Evolutionary conservation across 2,113 vertebrate genomes (phyloP), one percentile per base, ranked within the genome.

Genomic region (Ictalurus furcatus): DNA sequence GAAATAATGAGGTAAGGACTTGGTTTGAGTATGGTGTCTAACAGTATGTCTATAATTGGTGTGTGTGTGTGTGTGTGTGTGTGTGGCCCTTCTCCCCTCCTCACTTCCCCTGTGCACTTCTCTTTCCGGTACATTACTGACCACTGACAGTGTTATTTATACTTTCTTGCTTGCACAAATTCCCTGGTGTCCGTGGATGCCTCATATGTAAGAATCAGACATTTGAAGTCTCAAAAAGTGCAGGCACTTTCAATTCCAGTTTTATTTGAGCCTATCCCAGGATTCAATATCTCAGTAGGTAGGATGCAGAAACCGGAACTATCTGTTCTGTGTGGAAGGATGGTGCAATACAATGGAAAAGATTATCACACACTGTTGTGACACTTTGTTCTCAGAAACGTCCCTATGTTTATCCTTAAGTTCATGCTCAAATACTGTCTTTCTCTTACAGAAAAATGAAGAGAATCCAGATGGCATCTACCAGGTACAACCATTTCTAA

Each of bases 381-480:
- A 81, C 76, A 84, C 59, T 71, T 56, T 58, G 9, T 76, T 76
- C 17, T 25, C 7, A 84, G 69, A 86, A 59, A 56, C 28, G 12
- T 67, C 54, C 21, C 4, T 44, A 17, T 58, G 48, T 21, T 76
- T 85, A 44, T 44, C 37, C 14, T 48, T n/a, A 59, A 52, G 6
- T 16, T 44, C 19, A 17, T 80, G n/a, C 19, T 78, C 9, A 48
- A 13, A 80, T 16, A 76, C 19, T 59, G 61, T 90, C 58, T 93
- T 89, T 92, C 30, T 44, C 2, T 90, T 88, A 88, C 34, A 87
- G 93, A 93, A 21, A 92, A 92, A 92, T 89, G 76, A 92, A 89
- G 87, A 85, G 0, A 34, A 78, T 30, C 90, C 84, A 0, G 92
- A 88, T 83, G 92, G 93, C 87, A 92, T 94, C 82, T 95, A 95